Conservation (phyloP, 1,140 invertebrate species). For the Bombus impatiens region DNA sequence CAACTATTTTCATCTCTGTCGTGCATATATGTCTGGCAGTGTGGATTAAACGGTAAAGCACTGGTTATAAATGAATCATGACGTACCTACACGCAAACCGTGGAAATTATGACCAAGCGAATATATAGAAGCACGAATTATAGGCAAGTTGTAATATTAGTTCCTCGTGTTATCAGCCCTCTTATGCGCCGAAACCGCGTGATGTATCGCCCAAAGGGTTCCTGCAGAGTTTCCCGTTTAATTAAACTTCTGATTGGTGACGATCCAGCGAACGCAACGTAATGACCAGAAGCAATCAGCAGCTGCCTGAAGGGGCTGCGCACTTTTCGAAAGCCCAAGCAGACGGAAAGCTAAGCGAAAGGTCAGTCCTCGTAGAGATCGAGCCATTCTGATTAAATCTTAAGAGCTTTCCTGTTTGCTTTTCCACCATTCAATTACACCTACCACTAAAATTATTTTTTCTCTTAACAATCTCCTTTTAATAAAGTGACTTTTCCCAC, state of each 20-base stretch:
- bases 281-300: constrained; percentile 57
- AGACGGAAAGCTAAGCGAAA: neutral
- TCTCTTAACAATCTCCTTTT: neutral
- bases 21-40: neutral
- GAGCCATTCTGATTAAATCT: constrained; percentile 52
- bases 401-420: constrained; percentile 14
- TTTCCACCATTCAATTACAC: neutral
- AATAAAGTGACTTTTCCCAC: neutral
- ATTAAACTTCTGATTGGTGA: constrained; percentile 73
- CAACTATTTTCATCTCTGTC: neutral
- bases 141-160: constrained; percentile 3
- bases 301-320: neutral
- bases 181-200: constrained; percentile 60
- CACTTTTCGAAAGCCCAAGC: constrained; percentile 39
- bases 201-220: constrained; percentile 70
- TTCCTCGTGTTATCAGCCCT: constrained; percentile 13
- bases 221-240: constrained; percentile 62
- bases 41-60: constrained; percentile 28
- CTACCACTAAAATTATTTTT: no score
- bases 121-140: constrained; percentile 8
- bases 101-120: constrained; percentile 19
- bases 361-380: neutral
- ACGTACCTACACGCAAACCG: constrained; percentile 30
- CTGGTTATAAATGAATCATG: constrained; percentile 31
- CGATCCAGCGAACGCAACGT: constrained; percentile 54